Conservation (phyloP, 2,113 vertebrate genomes). For the Turnix velox region DNA sequence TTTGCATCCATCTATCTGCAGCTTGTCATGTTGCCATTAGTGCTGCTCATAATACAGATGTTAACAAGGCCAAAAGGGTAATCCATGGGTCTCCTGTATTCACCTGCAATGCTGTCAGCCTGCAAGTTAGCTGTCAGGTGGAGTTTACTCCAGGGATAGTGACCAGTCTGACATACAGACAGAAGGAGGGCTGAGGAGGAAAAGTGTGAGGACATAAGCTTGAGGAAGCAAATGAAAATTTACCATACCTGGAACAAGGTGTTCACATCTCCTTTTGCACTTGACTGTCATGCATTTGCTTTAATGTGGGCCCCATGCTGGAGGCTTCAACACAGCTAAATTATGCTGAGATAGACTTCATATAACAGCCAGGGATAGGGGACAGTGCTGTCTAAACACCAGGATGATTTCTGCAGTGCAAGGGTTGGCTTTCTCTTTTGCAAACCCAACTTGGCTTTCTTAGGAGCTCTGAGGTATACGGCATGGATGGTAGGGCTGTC, state of each 20-base stretch:
- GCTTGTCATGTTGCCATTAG: constrained; percentile 45
- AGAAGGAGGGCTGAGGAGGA: neutral
- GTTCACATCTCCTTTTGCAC: neutral
- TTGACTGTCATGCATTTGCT: neutral
- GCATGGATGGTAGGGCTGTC: neutral
- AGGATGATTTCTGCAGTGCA: neutral
- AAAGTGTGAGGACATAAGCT: neutral
- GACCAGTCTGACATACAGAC: neutral
- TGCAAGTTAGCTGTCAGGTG: neutral
- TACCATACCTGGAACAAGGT: neutral
- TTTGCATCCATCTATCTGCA: constrained; percentile 31
- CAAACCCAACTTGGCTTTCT: neutral
- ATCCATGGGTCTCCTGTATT: neutral
- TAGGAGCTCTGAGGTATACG: neutral
- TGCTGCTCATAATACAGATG: constrained; percentile 38
- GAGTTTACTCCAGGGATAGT: neutral
- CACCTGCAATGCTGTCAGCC: neutral
- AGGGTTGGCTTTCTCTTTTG: neutral
- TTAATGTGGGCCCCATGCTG: neutral
- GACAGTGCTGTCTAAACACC: neutral
- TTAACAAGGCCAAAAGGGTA: constrained; percentile 40
- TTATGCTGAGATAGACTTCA: neutral
- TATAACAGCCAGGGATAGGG: neutral
- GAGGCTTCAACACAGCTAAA: neutral
- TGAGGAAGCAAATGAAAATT: neutral